Conservation (phyloP, 1,140 invertebrate genomes). For the Dysdera silvatica region DNA sequence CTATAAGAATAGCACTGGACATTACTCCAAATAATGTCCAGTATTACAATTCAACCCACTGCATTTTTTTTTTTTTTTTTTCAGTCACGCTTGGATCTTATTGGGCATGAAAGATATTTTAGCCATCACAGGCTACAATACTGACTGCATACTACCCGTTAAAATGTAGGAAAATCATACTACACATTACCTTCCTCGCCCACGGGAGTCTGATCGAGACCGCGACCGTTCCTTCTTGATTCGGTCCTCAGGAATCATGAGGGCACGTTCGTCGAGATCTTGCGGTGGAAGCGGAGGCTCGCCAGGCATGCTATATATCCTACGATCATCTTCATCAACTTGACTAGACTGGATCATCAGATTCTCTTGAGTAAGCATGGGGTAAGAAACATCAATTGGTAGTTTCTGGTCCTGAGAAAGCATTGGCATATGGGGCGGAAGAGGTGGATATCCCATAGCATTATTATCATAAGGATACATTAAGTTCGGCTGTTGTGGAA, state of each 20-base stretch:
- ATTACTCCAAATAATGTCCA: no score
- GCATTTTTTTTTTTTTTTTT: no score
- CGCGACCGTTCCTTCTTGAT: slow-evolving; percentile 11
- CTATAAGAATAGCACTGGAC: no score
- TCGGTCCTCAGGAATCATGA: slow-evolving; percentile 7
- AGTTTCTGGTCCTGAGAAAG: no score
- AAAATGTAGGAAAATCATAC: no score
- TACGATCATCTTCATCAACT: slow-evolving; percentile 20
- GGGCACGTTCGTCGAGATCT: slow-evolving; percentile 10
- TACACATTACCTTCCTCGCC: slow-evolving; percentile 20
- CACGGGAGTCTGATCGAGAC: slow-evolving; percentile 31
- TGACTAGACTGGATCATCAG: neutral
- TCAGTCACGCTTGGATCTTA: no score
- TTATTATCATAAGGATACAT: neutral
- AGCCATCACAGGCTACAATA: no score
- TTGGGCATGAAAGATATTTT: no score
- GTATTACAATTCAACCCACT: no score
- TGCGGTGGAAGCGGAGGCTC: slow-evolving; percentile 25
- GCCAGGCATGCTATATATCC: slow-evolving; percentile 23
- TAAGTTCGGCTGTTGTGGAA: no score
- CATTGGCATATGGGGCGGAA: neutral
- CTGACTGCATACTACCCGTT: no score
- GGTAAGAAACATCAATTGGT: neutral
- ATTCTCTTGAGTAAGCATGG: neutral
- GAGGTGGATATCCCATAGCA: neutral